Evolutionary conservation across 2,113 vertebrate species (phyloP).

Genomic region (Onychostruthus taczanowskii): DNA sequence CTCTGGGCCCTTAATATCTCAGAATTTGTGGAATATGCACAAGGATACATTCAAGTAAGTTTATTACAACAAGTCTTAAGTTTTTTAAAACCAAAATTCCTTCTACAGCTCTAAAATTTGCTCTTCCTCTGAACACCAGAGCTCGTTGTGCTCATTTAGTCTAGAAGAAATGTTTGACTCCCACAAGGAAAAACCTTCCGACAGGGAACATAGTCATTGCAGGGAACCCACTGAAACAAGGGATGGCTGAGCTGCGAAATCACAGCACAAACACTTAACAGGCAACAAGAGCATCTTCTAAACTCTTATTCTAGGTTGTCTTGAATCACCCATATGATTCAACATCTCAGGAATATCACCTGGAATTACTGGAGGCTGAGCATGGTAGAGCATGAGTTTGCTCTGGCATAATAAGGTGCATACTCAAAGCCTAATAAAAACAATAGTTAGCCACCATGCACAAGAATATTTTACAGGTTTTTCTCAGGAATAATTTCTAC

Average conservation of each 20-base stretch:
- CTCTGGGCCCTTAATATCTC: not conserved
- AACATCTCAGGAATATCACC: not conserved
- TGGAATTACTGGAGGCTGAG: not conserved
- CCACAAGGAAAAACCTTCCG: not conserved
- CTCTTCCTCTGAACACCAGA: not conserved
- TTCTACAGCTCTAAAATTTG: not conserved
- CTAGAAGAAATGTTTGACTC: not conserved
- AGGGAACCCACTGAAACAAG: not conserved
- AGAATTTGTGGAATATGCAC: not conserved
- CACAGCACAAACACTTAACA: not conserved
- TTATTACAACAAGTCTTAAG: not conserved
- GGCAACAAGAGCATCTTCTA: not conserved
- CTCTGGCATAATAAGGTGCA: not conserved
- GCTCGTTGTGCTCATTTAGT: not conserved
- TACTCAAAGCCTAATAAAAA: not conserved
- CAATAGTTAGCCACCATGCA: not conserved
- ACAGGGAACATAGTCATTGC: not conserved
- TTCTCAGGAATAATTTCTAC: not conserved
- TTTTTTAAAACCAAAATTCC: not conserved
- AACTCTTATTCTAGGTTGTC: not conserved
- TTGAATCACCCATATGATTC: not conserved
- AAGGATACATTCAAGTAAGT: not conserved
- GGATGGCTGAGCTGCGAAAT: not conserved
- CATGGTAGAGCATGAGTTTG: not conserved
- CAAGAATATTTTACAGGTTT: not conserved